Evolutionary conservation across 2,888 invertebrate species (phyloP).

Genomic region (Sarcophaga subvicina): DNA sequence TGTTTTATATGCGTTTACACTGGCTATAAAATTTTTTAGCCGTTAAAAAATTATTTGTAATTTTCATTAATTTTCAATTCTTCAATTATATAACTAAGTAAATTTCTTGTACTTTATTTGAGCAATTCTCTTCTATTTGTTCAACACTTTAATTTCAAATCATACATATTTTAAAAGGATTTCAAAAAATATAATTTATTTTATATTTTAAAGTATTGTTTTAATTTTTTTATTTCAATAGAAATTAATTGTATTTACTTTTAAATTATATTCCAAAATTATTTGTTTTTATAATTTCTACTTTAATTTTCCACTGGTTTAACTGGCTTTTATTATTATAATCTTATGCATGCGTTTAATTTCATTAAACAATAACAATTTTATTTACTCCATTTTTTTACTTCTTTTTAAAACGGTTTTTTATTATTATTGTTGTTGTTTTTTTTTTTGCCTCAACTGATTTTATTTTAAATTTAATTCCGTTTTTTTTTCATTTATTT

Average conservation of each 20-base stretch:
- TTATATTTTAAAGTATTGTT: neutral
- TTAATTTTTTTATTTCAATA: too few species aligned
- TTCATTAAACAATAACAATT: slow-evolving; percentile 5
- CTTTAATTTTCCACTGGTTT: too few species aligned
- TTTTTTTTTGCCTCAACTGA: neutral
- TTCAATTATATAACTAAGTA: neutral
- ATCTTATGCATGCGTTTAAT: too few species aligned
- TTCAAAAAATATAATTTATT: neutral
- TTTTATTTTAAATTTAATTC: slow-evolving; percentile 11
- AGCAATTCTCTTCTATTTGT: neutral
- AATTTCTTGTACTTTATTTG: neutral
- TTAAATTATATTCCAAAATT: neutral
- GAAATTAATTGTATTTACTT: too few species aligned
- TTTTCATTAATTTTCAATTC: neutral
- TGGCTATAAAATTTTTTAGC: neutral
- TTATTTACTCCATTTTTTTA: neutral
- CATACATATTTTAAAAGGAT: neutral
- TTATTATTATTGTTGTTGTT: slow-evolving; percentile 3
- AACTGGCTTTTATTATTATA: too few species aligned
- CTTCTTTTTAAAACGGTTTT: neutral
- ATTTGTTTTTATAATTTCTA: neutral
- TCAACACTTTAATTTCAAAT: neutral
- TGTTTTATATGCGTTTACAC: neutral
- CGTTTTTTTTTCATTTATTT: slow-evolving; percentile 22
- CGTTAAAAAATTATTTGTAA: neutral